These are phyloP conservation scores for Chrysolina americana DNA, from an alignment of 2,888 invertebrate genomes.

Conservation along the genomic window DNA sequence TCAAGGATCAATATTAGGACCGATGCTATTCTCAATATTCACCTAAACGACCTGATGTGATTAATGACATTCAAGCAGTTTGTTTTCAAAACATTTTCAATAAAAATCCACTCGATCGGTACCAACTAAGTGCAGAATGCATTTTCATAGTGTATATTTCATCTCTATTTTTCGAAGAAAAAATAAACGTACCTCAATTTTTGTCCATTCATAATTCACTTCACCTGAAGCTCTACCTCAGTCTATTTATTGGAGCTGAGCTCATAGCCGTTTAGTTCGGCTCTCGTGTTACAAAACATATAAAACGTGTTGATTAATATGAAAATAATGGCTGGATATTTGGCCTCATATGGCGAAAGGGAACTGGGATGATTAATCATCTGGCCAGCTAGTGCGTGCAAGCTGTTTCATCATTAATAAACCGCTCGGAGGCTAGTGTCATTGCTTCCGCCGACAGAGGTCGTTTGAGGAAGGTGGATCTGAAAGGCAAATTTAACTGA, in stretches of 20 bases:
- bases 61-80: no score
- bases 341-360: constrained; percentile 64
- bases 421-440: constrained; percentile 58
- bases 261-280: constrained; percentile 29
- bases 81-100: no score
- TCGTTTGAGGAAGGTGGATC: constrained; percentile 47
- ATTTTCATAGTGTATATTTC: no score
- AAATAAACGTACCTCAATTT: no score
- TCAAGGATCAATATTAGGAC: no score
- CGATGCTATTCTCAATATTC: no score
- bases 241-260: constrained; percentile 38
- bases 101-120: no score
- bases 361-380: constrained; percentile 63
- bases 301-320: constrained; percentile 62
- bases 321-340: constrained; percentile 64
- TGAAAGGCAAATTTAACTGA: constrained; percentile 27
- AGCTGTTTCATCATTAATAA: constrained; percentile 64
- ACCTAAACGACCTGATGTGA: no score
- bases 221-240: not conserved
- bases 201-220: no score
- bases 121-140: no score
- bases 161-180: no score
- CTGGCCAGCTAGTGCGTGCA: constrained; percentile 61
- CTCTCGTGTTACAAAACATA: constrained; percentile 19
- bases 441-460: constrained; percentile 50